Evolutionary conservation across 1,140 invertebrate species (phyloP).

Genomic region (Musca domestica): DNA sequence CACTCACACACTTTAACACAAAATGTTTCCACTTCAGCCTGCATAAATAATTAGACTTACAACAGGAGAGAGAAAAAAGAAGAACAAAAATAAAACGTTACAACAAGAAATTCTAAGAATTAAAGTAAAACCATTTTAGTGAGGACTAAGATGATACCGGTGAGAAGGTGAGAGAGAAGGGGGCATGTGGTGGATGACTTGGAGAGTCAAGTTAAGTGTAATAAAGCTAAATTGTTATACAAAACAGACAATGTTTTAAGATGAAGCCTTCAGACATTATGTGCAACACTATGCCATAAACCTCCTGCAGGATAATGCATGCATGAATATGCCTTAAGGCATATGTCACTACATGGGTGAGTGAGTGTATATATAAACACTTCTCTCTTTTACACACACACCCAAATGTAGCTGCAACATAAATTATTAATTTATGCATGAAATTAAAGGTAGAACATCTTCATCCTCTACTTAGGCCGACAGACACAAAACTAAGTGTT

Average conservation of each 20-base stretch:
- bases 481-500: no score
- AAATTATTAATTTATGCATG: slow-evolving; percentile 20
- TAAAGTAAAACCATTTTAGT: slow-evolving; percentile 14
- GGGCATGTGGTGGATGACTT: no score
- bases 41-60: no score
- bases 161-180: not conserved
- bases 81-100: not conserved
- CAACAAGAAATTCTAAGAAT: not conserved
- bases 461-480: not conserved
- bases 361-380: not conserved
- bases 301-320: not conserved
- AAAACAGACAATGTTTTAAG: not conserved
- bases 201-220: not conserved
- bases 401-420: not conserved
- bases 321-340: not conserved
- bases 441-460: slow-evolving; percentile 22
- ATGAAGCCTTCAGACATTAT: not conserved
- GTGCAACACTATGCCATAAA: not conserved
- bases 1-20: not conserved
- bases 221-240: slow-evolving; percentile 18
- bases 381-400: not conserved
- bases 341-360: not conserved
- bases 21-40: no score
- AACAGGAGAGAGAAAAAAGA: no score
- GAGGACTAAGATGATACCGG: no score